Evolutionary conservation across 2,797 vertebrate species (phyloP), one percentile per base, ranked within the genome.

Genomic region (Lophius americanus): DNA sequence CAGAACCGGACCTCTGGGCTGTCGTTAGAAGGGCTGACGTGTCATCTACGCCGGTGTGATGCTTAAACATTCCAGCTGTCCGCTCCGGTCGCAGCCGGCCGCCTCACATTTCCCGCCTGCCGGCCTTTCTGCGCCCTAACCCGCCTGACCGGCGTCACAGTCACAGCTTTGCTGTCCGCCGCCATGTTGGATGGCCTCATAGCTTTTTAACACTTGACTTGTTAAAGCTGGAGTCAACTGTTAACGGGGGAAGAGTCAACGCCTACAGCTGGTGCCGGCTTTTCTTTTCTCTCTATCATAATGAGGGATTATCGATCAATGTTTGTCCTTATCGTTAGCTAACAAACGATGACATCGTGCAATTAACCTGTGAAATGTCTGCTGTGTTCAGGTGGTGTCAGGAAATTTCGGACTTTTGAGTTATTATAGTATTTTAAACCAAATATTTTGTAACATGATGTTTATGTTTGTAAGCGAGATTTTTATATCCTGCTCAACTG

Each of bases 21-120:
- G 68, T 13, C 33, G 60, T 82, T 47, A 84, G 64, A 2, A 39
- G 38, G 54, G 43, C 8, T 78, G 85, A 78, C 85, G 55, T 64
- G 79, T 73, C 64, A 0, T 60, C 70, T 49, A n/a, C 64, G 60
- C 83, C 71, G 77, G 65, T 75, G 72, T 75, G 83, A 84, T 55
- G 32, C 64, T 75, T 73, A 42, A 62, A 70, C 82, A 54, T 75
- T 73, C 64, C 69, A 78, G 82, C 89, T 88, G 89, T 85, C 84
- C 63, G 68, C 73, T 83, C 80, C 48, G 6, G 61, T 76, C 52
- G 68, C 64, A 14, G 75, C 57, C 68, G 41, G 68, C 69, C 83
- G 51, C 66, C 79, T 88, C 81, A 76, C 51, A 1, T 73, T 49
- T 58, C 64, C 66, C 41, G 81, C 76, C 83, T 5, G 72, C 64